Conservation (phyloP, 1,140 invertebrate genomes). For the Aricia agestis region DNA sequence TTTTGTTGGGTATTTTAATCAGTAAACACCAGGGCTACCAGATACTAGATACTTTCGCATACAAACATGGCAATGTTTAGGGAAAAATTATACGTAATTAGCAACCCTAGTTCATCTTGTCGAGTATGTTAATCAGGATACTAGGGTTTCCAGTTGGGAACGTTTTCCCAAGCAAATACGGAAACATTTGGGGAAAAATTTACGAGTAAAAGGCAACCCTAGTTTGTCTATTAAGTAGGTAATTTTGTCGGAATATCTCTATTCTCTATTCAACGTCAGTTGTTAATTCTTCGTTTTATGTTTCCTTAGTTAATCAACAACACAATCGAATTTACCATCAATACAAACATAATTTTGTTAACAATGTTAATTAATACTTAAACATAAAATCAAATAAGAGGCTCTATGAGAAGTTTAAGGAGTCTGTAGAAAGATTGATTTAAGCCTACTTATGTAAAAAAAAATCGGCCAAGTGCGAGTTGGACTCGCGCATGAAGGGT, state of each 20-base stretch:
- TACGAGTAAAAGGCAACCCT: too few relatives aligned
- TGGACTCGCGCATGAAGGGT: too few relatives aligned
- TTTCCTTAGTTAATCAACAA: not conserved
- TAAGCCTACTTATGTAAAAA: too few relatives aligned
- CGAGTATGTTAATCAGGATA: too few relatives aligned
- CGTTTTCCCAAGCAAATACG: too few relatives aligned
- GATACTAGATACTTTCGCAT: not conserved
- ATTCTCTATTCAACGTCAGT: not conserved
- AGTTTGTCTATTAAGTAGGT: not conserved
- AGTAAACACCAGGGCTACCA: not conserved
- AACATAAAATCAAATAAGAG: too few relatives aligned
- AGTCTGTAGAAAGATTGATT: too few relatives aligned
- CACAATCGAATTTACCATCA: not conserved
- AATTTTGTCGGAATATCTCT: not conserved
- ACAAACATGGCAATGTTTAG: not conserved
- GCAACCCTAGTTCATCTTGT: not conserved
- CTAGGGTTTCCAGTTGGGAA: too few relatives aligned
- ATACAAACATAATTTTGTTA: not conserved
- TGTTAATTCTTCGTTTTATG: not conserved
- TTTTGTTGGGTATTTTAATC: not conserved
- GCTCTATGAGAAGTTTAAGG: too few relatives aligned
- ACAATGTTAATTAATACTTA: too few relatives aligned
- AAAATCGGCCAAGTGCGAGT: too few relatives aligned
- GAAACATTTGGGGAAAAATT: too few relatives aligned
- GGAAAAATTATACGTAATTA: not conserved